These are phyloP conservation scores for Cydia fagiglandana DNA, from an alignment of 1,140 invertebrate species.

Conservation along the genomic window DNA sequence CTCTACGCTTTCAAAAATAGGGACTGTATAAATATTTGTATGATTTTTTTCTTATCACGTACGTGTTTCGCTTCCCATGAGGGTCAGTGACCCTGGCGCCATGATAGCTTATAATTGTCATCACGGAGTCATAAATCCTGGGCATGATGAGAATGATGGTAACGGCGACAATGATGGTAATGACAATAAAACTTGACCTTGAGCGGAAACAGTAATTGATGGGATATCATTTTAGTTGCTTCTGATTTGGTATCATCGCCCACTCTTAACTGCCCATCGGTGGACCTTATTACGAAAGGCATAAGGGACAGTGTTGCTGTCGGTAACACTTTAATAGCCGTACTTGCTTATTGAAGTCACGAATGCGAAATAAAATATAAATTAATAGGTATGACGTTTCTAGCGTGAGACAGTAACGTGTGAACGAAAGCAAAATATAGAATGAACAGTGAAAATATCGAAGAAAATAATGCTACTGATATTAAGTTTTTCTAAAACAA, in stretches of 20 bases:
- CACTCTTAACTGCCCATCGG: no score
- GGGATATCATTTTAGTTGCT: slow-evolving; percentile 18
- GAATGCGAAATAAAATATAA: not conserved
- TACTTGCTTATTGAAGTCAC: not conserved
- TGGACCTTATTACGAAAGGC: no score
- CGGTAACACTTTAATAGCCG: not conserved
- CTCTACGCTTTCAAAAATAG: not conserved
- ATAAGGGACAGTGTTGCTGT: no score
- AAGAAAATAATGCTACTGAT: not conserved
- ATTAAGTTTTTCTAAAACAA: not conserved
- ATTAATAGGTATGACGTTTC: not conserved
- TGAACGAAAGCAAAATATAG: not conserved
- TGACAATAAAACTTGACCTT: slow-evolving; percentile 63
- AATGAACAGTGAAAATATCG: slow-evolving; percentile 3
- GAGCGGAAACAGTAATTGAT: slow-evolving; percentile 37
- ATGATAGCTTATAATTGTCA: slow-evolving; percentile 45
- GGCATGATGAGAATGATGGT: slow-evolving; percentile 52
- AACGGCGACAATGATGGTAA: slow-evolving; percentile 50
- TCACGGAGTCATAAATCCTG: slow-evolving; percentile 60
- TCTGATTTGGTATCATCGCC: not conserved
- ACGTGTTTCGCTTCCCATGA: slow-evolving; percentile 52
- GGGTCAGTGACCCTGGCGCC: slow-evolving; percentile 44
- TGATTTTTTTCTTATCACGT: slow-evolving; percentile 22
- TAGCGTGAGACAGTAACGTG: not conserved
- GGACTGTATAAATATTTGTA: not conserved